Conservation (phyloP, 2,797 vertebrate species). For the Eptatretus atami region DNA sequence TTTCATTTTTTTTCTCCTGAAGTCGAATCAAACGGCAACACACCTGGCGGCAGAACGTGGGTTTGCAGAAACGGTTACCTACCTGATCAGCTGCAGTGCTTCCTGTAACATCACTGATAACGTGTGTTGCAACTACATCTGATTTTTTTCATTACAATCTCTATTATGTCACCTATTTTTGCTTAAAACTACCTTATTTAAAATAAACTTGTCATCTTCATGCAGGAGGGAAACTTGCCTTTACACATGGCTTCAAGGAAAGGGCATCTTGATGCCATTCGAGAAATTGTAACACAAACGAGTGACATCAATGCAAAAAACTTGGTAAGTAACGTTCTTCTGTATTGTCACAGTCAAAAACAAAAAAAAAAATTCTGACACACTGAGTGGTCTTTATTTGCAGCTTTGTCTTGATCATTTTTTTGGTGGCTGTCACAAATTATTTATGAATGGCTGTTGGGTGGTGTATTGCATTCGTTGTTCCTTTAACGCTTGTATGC, state of each 20-base stretch:
- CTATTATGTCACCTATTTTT: no score
- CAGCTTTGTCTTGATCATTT: no score
- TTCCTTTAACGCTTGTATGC: no score
- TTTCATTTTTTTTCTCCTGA: no score
- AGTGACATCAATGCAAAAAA: slow-evolving; percentile 1
- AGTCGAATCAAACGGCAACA: slow-evolving; percentile 32
- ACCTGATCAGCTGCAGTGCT: slow-evolving; percentile 18
- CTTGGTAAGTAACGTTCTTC: not conserved
- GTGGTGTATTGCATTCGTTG: no score
- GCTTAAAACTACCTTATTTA: no score
- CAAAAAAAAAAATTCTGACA: no score
- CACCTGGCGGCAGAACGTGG: slow-evolving; percentile 36
- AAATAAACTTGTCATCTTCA: not conserved
- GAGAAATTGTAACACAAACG: not conserved
- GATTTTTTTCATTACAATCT: no score
- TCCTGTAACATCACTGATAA: slow-evolving; percentile 1
- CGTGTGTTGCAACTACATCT: not conserved
- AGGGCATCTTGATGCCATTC: not conserved
- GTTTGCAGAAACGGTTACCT: slow-evolving; percentile 28
- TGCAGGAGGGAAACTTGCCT: slow-evolving; percentile 2
- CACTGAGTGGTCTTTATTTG: no score
- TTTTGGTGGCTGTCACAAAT: no score
- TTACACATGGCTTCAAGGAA: not conserved
- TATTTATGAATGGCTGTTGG: no score
- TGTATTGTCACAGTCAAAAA: no score